Conservation (phyloP, 2,113 vertebrate genomes). For the Clarias gariepinus region DNA sequence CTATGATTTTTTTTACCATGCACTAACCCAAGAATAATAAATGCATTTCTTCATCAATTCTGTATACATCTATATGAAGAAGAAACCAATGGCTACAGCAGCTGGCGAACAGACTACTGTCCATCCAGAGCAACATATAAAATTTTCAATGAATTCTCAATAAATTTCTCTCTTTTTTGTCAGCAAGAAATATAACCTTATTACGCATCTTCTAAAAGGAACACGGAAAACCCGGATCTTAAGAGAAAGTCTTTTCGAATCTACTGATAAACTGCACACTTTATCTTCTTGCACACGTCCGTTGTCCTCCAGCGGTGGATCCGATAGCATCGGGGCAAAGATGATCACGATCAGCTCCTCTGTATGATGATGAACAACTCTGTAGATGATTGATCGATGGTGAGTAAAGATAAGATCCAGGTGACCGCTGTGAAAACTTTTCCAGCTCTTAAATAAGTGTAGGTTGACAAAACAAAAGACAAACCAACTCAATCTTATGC, state of each 20-base stretch:
- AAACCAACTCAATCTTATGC: neutral
- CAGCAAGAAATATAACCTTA: neutral
- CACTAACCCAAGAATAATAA: neutral
- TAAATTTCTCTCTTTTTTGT: neutral
- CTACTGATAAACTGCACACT: neutral
- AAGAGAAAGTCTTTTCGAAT: neutral
- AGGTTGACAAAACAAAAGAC: neutral
- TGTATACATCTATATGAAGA: neutral
- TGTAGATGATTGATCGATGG: constrained; percentile 39
- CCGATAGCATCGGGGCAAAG: constrained; percentile 42
- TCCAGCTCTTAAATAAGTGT: neutral
- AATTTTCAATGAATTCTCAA: neutral
- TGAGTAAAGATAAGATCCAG: constrained; percentile 14
- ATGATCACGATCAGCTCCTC: constrained; percentile 23
- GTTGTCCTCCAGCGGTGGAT: constrained; percentile 41
- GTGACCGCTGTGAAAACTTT: constrained; percentile 15
- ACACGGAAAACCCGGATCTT: neutral
- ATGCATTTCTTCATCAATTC: neutral
- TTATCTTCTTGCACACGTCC: constrained; percentile 37
- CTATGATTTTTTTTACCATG: neutral
- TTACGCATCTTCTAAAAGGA: constrained; percentile 23
- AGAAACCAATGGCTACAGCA: neutral
- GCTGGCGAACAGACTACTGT: neutral
- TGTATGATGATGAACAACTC: constrained; percentile 48
- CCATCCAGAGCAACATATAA: neutral